A percentile compares a stretch with the other conserved stretches of the same genome.
Conservation (phyloP, 2,797 vertebrate genomes). For the Eospalax fontanierii region DNA sequence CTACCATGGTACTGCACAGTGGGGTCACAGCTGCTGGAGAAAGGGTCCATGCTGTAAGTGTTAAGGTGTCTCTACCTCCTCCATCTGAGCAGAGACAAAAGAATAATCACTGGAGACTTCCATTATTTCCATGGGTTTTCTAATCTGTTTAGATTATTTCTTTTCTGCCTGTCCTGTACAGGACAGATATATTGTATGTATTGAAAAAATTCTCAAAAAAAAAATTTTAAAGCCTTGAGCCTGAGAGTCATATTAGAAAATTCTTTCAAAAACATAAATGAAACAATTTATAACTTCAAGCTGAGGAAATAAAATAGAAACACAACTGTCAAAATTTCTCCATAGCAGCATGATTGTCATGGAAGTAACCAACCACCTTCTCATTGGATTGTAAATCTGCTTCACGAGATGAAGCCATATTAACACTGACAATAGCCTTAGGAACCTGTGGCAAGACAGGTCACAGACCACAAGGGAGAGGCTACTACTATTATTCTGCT, state of each 20-base stretch:
- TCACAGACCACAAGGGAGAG: neutral
- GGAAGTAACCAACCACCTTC: neutral
- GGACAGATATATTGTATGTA: too few species aligned
- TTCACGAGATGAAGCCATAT: neutral
- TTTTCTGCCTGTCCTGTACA: rapidly evolving
- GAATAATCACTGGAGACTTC: neutral
- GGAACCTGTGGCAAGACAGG: neutral
- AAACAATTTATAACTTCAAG: slow-evolving; percentile 52
- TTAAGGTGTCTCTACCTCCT: neutral
- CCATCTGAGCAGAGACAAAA: neutral
- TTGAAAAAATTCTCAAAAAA: neutral
- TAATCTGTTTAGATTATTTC: neutral
- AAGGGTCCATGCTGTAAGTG: neutral
- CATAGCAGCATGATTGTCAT: neutral
- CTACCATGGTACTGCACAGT: neutral
- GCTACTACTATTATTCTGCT: neutral
- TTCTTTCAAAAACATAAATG: neutral
- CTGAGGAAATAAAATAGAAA: neutral
- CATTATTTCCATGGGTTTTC: neutral
- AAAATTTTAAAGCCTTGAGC: neutral
- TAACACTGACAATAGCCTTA: neutral
- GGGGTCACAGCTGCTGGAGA: neutral
- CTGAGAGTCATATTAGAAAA: neutral
- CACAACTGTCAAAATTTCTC: neutral
- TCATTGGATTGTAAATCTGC: neutral